phyloP scores from a whole-genome alignment of 2,113 vertebrate genomes.

The Sciurus niger region DNA sequence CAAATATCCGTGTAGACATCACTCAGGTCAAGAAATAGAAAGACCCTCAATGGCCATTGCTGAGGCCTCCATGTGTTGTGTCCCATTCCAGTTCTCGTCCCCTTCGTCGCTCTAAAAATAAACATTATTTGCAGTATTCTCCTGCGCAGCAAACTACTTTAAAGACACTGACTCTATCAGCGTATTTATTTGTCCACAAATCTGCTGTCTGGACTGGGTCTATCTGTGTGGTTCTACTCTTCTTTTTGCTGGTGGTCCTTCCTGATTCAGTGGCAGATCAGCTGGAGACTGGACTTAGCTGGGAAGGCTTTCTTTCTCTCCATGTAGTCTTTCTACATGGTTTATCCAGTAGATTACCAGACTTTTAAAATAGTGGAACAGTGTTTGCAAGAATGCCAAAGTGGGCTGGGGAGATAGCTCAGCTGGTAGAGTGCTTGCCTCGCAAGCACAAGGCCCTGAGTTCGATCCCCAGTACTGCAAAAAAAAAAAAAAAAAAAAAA shows the following conservation, averaged over 20 bases:
- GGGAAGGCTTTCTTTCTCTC: neutral
- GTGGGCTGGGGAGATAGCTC: too few species aligned
- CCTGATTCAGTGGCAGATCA: neutral
- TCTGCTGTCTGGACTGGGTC: neutral
- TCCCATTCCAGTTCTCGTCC: neutral
- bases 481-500: too few species aligned
- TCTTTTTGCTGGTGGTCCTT: neutral
- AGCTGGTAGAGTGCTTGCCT: too few species aligned
- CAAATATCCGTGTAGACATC: neutral
- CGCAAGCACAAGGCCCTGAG: too few species aligned
- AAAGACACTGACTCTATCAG: neutral
- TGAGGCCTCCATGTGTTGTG: neutral
- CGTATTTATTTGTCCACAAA: neutral
- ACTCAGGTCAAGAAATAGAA: slow-evolving; percentile 20
- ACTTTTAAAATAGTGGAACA: slow-evolving; percentile 4
- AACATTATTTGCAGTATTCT: neutral
- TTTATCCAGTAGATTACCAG: neutral
- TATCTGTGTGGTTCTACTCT: neutral
- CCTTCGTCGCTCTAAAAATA: neutral
- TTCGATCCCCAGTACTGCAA: too few species aligned
- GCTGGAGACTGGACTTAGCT: neutral
- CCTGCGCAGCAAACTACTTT: neutral
- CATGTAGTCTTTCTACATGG: neutral
- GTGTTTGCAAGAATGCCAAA: neutral
- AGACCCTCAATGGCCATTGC: neutral